A percentile compares a stretch with the other conserved stretches of the same genome.
Evolutionary conservation across 1,140 invertebrate genomes (phyloP).

Genomic region (Cherax quadricarinatus): DNA sequence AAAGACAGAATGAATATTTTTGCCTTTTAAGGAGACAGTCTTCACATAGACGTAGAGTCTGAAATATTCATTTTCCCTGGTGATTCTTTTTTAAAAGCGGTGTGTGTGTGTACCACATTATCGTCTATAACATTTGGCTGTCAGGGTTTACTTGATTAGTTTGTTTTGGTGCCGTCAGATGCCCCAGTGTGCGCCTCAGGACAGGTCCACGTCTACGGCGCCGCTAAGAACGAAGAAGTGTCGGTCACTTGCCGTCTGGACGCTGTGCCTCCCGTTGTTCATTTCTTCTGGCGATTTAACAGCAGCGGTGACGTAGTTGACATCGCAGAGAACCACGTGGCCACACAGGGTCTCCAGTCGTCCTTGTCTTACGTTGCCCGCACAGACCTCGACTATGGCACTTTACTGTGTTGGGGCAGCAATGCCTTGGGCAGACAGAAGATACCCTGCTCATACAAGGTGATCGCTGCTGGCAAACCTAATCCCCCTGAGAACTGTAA

Average conservation of each 20-base stretch:
- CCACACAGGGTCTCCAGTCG: conserved; percentile 46
- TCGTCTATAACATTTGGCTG: not conserved
- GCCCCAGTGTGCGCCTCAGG: conserved; percentile 29
- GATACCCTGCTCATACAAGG: conserved; percentile 75
- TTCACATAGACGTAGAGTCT: too few relatives aligned
- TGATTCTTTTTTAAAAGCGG: not conserved
- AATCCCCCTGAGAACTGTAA: conserved; percentile 91
- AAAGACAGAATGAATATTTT: too few relatives aligned
- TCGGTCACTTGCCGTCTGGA: conserved; percentile 88
- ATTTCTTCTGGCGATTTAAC: conserved; percentile 87
- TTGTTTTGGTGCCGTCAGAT: conserved; percentile 12
- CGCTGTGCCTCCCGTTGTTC: conserved; percentile 85
- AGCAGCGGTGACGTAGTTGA: conserved; percentile 74
- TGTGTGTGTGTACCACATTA: not conserved
- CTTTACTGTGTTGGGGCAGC: conserved; percentile 75
- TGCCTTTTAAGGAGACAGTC: too few relatives aligned
- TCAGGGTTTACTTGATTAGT: not conserved
- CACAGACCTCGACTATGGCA: conserved; percentile 75
- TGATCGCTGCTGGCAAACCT: conserved; percentile 84
- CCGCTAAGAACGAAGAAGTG: conserved; percentile 86
- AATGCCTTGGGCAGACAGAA: conserved; percentile 75
- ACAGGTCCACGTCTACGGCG: conserved; percentile 77
- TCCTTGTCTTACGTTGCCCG: conserved; percentile 74
- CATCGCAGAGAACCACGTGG: conserved; percentile 72
- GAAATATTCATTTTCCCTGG: not conserved